A percentile compares a stretch with the other conserved stretches of the same genome.
Conservation (phyloP, 2,113 vertebrate species). For the Solea senegalensis region DNA sequence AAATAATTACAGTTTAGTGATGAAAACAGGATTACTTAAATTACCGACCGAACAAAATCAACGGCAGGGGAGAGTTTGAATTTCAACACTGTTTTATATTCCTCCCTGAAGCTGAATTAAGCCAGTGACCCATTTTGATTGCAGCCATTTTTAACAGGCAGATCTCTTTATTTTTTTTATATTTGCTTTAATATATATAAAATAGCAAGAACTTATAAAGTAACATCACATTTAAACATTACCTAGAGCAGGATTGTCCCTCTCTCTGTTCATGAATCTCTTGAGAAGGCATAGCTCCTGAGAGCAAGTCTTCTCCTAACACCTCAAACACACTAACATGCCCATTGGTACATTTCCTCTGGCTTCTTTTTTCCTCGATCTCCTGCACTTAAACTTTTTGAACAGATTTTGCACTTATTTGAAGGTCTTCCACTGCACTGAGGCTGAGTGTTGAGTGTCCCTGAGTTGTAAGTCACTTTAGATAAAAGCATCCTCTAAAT, state of each 20-base stretch:
- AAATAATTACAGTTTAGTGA: slow-evolving; percentile 57
- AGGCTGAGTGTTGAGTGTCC: not conserved
- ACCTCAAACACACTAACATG: not conserved
- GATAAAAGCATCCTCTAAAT: not conserved
- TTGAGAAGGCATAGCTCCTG: not conserved
- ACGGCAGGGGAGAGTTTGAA: slow-evolving; percentile 11
- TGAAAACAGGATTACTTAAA: slow-evolving; percentile 40
- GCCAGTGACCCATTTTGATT: not conserved
- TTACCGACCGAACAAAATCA: slow-evolving; percentile 9
- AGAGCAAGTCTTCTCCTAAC: not conserved
- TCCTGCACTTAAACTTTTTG: not conserved
- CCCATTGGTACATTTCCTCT: not conserved
- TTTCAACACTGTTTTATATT: slow-evolving; percentile 23
- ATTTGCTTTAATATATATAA: slow-evolving; percentile 25
- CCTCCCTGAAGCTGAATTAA: not conserved
- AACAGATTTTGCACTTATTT: not conserved
- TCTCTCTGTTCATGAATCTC: not conserved
- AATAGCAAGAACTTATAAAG: slow-evolving; percentile 26
- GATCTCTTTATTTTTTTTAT: not conserved
- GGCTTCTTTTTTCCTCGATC: not conserved
- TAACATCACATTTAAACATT: not conserved
- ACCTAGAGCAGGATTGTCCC: not conserved
- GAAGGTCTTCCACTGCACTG: not conserved
- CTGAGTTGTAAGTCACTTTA: not conserved
- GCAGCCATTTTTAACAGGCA: not conserved